These are phyloP conservation scores for Erebia epiphron DNA, from an alignment of 2,888 invertebrate genomes.

Conservation along the genomic window DNA sequence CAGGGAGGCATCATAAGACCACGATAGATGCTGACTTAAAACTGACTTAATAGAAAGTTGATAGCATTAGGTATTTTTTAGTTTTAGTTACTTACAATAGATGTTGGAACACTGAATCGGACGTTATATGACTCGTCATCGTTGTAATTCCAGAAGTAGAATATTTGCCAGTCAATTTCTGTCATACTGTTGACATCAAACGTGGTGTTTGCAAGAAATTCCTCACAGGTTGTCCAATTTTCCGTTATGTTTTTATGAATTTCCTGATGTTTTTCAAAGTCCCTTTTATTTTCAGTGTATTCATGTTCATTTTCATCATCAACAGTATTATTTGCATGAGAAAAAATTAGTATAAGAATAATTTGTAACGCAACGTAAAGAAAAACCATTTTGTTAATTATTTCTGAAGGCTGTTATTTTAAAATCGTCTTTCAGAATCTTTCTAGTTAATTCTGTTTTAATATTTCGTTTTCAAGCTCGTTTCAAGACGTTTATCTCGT, in stretches of 20 bases:
- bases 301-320: not conserved
- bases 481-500: not conserved
- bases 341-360: not conserved
- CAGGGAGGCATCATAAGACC: too few relatives aligned
- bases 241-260: constrained; percentile 22
- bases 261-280: constrained; percentile 10
- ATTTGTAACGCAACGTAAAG: constrained; percentile 8
- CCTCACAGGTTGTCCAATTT: constrained; percentile 60
- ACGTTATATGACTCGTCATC: constrained; percentile 52
- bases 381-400: constrained; percentile 8
- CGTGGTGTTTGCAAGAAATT: constrained; percentile 52
- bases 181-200: constrained; percentile 51
- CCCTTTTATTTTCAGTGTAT: not conserved
- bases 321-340: constrained; percentile 9
- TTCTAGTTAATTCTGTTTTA: not conserved
- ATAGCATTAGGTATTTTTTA: too few relatives aligned
- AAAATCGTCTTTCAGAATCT: not conserved
- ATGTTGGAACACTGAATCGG: constrained; percentile 52
- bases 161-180: constrained; percentile 63
- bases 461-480: too few relatives aligned
- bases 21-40: too few relatives aligned
- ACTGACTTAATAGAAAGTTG: too few relatives aligned
- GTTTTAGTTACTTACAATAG: constrained; percentile 47
- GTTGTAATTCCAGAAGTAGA: constrained; percentile 58
- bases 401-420: not conserved